These are phyloP conservation scores for Cephus cinctus DNA, from an alignment of 1,140 invertebrate genomes.

Conservation along the genomic window DNA sequence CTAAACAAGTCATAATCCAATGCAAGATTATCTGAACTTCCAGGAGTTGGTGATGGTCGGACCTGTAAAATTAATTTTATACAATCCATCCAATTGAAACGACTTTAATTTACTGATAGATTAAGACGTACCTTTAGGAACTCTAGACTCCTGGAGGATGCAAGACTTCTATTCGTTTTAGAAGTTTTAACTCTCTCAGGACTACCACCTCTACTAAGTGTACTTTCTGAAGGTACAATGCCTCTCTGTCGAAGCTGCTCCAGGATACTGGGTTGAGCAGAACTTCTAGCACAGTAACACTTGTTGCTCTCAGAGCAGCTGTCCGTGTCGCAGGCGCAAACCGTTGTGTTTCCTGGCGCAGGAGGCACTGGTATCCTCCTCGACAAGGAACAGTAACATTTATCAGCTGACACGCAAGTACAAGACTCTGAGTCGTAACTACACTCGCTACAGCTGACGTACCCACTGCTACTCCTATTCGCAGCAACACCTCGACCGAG, in stretches of 20 bases:
- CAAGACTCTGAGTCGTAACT: slow-evolving; percentile 80
- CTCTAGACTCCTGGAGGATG: slow-evolving; percentile 61
- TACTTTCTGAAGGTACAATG: slow-evolving; percentile 57
- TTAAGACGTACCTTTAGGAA: slow-evolving; percentile 45
- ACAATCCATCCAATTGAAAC: slow-evolving; percentile 3
- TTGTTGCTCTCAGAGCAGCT: slow-evolving; percentile 85
- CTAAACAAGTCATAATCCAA: slow-evolving; percentile 72
- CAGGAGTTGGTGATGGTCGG: slow-evolving; percentile 31
- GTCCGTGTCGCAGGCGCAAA: slow-evolving; percentile 79
- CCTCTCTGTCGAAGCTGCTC: slow-evolving; percentile 58
- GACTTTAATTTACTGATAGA: slow-evolving; percentile 4
- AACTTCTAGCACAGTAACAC: slow-evolving; percentile 73
- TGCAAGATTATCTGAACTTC: slow-evolving; percentile 65
- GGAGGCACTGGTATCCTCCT: slow-evolving; percentile 30
- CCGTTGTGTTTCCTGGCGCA: slow-evolving; percentile 25
- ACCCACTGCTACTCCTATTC: slow-evolving; percentile 58
- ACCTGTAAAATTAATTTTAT: slow-evolving; percentile 23
- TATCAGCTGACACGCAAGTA: slow-evolving; percentile 70
- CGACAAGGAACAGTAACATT: slow-evolving; percentile 71
- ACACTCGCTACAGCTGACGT: slow-evolving; percentile 84
- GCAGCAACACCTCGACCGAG: slow-evolving; percentile 36
- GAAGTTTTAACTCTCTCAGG: slow-evolving; percentile 32
- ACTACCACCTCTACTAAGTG: slow-evolving; percentile 44
- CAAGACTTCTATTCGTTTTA: slow-evolving; percentile 28
- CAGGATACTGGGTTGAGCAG: slow-evolving; percentile 47